These are phyloP conservation scores for Lamellibrachia columna DNA, from an alignment of 2,888 invertebrate species.

Conservation along the genomic window DNA sequence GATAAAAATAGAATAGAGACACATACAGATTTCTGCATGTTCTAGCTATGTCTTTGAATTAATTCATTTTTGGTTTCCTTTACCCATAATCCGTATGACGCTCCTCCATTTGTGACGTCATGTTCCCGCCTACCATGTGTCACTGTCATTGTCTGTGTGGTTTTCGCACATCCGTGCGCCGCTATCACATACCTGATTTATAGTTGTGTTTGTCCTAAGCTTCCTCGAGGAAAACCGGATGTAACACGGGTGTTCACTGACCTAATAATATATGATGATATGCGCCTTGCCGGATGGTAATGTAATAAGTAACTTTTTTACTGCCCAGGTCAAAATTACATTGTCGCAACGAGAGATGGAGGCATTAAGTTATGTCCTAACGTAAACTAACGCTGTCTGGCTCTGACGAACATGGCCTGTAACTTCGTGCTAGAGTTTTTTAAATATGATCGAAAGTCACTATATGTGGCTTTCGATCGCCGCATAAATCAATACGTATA, in stretches of 20 bases:
- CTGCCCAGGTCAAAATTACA: neutral
- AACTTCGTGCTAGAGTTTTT: neutral
- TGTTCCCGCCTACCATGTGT: too few species aligned
- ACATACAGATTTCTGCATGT: too few species aligned
- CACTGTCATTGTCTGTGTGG: too few species aligned
- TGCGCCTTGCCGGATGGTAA: neutral
- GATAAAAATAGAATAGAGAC: too few species aligned
- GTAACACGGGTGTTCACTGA: neutral
- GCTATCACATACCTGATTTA: neutral
- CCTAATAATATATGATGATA: neutral
- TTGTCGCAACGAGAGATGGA: neutral
- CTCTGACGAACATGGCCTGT: neutral
- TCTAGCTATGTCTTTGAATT: neutral
- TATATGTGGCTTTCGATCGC: neutral
- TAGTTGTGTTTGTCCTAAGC: neutral
- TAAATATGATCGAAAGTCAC: neutral
- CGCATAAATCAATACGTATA: neutral
- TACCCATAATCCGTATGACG: too few species aligned
- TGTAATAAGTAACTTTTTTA: neutral
- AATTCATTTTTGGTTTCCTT: neutral
- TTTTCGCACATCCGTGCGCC: too few species aligned
- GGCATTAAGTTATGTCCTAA: neutral
- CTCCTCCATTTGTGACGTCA: too few species aligned
- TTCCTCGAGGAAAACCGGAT: neutral
- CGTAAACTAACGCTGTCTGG: neutral